Base-by-base conservation (phyloP, 2,113 vertebrate genomes). In the Echinops telfairi region DNA sequence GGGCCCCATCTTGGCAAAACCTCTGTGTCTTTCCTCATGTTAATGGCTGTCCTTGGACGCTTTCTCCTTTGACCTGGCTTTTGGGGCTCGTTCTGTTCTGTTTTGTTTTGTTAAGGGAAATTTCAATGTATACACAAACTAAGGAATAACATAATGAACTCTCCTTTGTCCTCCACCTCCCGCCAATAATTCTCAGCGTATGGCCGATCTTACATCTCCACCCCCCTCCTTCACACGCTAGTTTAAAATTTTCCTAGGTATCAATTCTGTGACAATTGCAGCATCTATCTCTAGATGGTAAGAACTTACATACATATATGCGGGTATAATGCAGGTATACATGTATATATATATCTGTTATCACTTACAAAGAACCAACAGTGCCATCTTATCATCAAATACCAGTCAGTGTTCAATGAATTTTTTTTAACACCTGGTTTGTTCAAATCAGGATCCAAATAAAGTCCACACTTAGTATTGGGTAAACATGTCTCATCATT, bases 401-500 rank as follows among this genome's bases (percentile, higher is more conserved):
- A 89, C 62, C 53, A 86, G 15, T 66, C 58, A 86, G 43, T 89
- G 20, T 87, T 95, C 43, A 83, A 57, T 92, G 90, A 83, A 66
- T 83, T 86, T 40, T 9, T 90, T 93, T 94, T 84, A 38, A 47
- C 53, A 86, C 33, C 71, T 96, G 78, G n/a, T 92, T 83, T 96
- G 33, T 88, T 91, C 64, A 94, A 94, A 60, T 87, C 70, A 95
- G 83, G 43, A 89, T 91, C 57, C 47, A 95, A 92, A 90, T 90
- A 81, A 96, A 95, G 73, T 62, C 87, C 81, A 91, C 22, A 91
- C 19, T 88, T 92, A 68, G 53, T 78, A 43, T 90, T 86, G 93
- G 66, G 25, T 40, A 96, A 94, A 77, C 92, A 95, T 60, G 4
- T 94, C 76, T 91, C n/a, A 91, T 92, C 64, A 87, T 91, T 62